Evolutionary conservation across 2,888 invertebrate species (phyloP).

Genomic region (Epinotia brunnichana): DNA sequence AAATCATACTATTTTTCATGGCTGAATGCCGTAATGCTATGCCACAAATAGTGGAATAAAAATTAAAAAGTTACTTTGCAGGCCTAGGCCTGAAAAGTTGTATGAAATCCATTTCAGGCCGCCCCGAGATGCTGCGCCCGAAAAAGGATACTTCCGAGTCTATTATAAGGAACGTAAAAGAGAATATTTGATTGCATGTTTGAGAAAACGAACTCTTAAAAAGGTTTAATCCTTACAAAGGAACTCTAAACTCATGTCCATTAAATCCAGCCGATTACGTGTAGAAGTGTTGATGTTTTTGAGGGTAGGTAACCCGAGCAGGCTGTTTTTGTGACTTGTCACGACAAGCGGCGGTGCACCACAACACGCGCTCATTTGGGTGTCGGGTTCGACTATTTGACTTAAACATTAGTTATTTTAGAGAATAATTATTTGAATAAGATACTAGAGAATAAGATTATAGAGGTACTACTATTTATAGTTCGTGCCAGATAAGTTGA

Average conservation of each 20-base stretch:
- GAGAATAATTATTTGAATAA: not conserved
- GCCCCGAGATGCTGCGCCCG: too few relatives aligned
- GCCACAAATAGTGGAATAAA: too few relatives aligned
- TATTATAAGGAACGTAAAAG: too few relatives aligned
- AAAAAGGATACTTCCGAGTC: too few relatives aligned
- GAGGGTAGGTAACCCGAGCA: conserved; percentile 36
- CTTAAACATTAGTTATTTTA: not conserved
- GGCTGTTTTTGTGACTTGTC: conserved; percentile 34
- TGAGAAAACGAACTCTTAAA: too few relatives aligned
- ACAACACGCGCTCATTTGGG: conserved; percentile 38
- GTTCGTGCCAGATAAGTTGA: not conserved
- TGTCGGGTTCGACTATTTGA: conserved; percentile 32
- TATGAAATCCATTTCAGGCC: too few relatives aligned
- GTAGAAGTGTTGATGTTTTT: conserved; percentile 37
- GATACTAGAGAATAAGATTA: too few relatives aligned
- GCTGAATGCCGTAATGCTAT: too few relatives aligned
- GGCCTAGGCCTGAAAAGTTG: too few relatives aligned
- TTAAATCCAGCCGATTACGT: conserved; percentile 31
- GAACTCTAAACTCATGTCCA: conserved; percentile 19
- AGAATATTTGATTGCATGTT: too few relatives aligned
- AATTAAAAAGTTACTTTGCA: not conserved
- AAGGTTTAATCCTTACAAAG: not conserved
- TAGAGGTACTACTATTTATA: too few relatives aligned
- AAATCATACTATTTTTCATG: too few relatives aligned
- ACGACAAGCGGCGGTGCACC: conserved; percentile 40